These are phyloP conservation scores for Geophilus truncorum DNA, from an alignment of 2,888 invertebrate species.

Conservation along the genomic window DNA sequence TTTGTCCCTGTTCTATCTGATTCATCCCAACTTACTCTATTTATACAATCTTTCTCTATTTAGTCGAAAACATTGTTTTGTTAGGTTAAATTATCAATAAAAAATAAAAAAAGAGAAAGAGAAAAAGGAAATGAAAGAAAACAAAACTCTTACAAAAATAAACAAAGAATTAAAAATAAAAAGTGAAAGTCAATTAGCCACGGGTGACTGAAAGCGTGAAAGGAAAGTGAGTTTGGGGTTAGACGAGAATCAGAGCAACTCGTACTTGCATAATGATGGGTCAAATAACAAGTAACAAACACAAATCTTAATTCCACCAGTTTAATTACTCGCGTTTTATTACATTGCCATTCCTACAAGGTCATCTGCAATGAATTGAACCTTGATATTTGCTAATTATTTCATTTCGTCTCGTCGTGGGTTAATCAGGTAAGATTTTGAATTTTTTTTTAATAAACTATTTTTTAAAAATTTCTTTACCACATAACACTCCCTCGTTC, in stretches of 20 bases:
- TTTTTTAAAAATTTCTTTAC: no score
- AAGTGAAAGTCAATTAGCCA: neutral
- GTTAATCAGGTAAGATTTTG: neutral
- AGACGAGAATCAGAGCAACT: neutral
- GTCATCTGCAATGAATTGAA: neutral
- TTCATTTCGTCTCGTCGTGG: neutral
- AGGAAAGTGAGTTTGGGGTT: neutral
- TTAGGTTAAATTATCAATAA: no score
- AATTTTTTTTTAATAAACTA: neutral
- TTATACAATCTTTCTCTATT: neutral
- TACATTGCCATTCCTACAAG: neutral
- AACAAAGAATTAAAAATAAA: neutral
- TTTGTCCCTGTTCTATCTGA: neutral
- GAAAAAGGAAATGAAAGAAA: no score
- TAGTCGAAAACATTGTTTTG: neutral
- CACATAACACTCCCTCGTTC: no score
- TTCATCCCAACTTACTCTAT: neutral
- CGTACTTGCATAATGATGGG: neutral
- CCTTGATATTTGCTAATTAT: neutral
- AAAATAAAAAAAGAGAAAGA: neutral
- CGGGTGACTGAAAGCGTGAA: neutral
- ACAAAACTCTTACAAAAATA: no score
- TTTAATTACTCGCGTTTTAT: neutral
- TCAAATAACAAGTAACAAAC: neutral
- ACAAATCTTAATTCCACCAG: neutral